Evolutionary conservation across 2,797 vertebrate species (phyloP), one percentile per base, ranked within the genome.

Genomic region (Orestias chungarensis): DNA sequence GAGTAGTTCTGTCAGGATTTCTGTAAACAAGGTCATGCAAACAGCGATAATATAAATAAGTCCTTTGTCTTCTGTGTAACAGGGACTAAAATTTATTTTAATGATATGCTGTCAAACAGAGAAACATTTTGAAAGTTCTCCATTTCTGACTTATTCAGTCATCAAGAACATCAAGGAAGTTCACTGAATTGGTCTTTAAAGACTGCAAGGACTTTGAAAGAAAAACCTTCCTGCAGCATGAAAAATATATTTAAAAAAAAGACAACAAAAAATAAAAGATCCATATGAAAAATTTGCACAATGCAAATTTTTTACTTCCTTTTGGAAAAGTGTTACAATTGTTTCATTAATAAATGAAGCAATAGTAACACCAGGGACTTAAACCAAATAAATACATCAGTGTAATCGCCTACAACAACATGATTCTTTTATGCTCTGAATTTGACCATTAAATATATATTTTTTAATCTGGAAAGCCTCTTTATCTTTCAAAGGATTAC

Each of bases 401-500:
- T 23, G 23, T 23, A 6, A n/a, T 29, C 12, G 0, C 12, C 40
- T n/a, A 14, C 10, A 62, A n/a, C 33, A 62, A 40, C 8, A 42
- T n/a, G 6, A 42, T 25, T 40, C 23, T 62, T 64, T 42, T 15
- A 23, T 33, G 17, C 23, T 11, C n/a, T 62, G 0, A 38, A 38
- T 40, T 38, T 62, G 3, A 38, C 17, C 2, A 38, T 9, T 9
- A 50, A 50, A 7, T 66, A 18, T 31, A 18, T 33, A 20, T 23
- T 35, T 35, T 33, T 23, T 20, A 65, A 46, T 27, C 44, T 54
- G 54, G 43, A 11, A 66, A 68, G 70, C 52, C 33, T 69, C 40
- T 4, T 54, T 38, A 49, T 47, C 40, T 42, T 59, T 46, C 10
- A 2, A 61, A 20, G 31, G 70, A 80, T 73, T 78, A 75, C 49